A percentile compares a stretch with the other conserved stretches of the same genome.
Evolutionary conservation across 2,888 invertebrate species (phyloP).

Genomic region (Phaonia tiefii): DNA sequence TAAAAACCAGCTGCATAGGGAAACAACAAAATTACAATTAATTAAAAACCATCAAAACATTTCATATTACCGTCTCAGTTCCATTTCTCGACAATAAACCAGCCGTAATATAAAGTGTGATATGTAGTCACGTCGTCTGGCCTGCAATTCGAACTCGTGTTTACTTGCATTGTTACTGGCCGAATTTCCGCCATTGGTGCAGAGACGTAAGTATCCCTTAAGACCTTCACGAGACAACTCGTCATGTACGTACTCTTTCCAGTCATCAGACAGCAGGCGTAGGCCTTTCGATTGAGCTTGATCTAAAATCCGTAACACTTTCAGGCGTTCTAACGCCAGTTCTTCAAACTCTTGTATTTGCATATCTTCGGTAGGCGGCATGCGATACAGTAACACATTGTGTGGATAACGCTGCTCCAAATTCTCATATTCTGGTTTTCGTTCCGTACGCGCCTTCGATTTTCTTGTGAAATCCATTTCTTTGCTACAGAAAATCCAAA

Average conservation of each 20-base stretch:
- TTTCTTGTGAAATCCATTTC: conserved; percentile 75
- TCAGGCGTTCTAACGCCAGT: conserved; percentile 90
- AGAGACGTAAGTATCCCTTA: conserved; percentile 84
- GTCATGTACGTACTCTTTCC: conserved; percentile 84
- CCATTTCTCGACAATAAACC: conserved; percentile 94
- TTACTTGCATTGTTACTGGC: conserved; percentile 71
- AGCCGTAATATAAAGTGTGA: conserved; percentile 96
- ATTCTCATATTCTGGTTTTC: conserved; percentile 78
- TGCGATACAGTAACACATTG: conserved; percentile 89
- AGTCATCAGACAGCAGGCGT: conserved; percentile 85
- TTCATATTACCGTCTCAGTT: conserved; percentile 83
- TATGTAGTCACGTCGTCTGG: conserved; percentile 90
- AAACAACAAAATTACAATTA: conserved; percentile 1
- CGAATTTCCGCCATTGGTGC: conserved; percentile 80
- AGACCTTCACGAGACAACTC: conserved; percentile 86
- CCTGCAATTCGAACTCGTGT: conserved; percentile 84
- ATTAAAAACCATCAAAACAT: neutral
- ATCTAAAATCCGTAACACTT: conserved; percentile 86
- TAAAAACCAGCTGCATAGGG: conserved; percentile 90
- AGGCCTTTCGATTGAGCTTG: conserved; percentile 85
- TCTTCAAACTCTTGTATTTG: conserved; percentile 93
- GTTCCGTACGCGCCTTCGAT: conserved; percentile 69
- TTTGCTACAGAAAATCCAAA: no score
- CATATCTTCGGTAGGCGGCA: conserved; percentile 88
- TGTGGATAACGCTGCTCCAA: conserved; percentile 84